Evolutionary conservation across 2,113 vertebrate genomes (phyloP).

Genomic region (Elaphurus davidianus): DNA sequence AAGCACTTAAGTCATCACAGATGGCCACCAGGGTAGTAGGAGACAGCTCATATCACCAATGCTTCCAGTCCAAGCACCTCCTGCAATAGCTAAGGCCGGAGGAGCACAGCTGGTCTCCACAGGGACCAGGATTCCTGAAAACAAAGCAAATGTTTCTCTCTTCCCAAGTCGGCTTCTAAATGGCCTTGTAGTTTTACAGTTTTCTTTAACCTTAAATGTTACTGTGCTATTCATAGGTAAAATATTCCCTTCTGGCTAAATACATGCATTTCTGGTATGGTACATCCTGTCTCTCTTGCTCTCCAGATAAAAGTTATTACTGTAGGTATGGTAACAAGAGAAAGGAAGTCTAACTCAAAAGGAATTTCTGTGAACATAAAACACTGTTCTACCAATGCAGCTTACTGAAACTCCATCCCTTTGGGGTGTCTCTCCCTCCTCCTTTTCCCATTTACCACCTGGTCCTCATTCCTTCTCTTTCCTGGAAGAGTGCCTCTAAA

Average conservation of each 20-base stretch:
- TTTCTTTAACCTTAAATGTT: neutral
- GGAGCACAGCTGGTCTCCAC: neutral
- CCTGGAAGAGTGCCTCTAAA: neutral
- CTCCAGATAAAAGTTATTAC: neutral
- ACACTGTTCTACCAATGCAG: neutral
- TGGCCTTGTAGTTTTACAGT: neutral
- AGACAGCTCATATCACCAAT: accelerated
- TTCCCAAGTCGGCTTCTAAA: neutral
- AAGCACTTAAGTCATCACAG: neutral
- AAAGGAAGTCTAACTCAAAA: neutral
- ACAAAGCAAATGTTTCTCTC: neutral
- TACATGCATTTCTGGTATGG: neutral
- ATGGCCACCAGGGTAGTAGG: neutral
- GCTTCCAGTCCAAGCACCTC: neutral
- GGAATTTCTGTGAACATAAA: neutral
- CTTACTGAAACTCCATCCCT: neutral
- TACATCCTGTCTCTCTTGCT: neutral
- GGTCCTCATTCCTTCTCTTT: neutral
- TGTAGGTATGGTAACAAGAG: neutral
- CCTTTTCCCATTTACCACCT: neutral
- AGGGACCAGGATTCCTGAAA: neutral
- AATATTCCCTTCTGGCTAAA: neutral
- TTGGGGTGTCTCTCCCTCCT: neutral
- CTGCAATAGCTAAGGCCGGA: neutral
- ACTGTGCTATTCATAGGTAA: neutral